These are phyloP conservation scores for Excalfactoria chinensis DNA, from an alignment of 2,113 vertebrate species.

Conservation along the genomic window DNA sequence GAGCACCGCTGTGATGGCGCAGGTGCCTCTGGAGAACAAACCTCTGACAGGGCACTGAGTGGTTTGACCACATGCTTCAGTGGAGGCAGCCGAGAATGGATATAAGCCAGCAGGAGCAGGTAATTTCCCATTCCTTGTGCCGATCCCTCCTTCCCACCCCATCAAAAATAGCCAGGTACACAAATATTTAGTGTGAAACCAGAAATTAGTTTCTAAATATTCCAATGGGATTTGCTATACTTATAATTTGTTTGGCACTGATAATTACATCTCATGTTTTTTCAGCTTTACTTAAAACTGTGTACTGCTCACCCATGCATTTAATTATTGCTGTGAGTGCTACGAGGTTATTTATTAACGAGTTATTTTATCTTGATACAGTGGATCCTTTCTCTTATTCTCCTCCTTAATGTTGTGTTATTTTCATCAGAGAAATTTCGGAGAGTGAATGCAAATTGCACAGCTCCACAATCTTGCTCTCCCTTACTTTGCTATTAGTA, in stretches of 20 bases:
- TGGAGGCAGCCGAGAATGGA: slow-evolving; percentile 13
- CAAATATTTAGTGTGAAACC: slow-evolving; percentile 78
- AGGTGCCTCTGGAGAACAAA: slow-evolving; percentile 33
- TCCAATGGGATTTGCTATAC: slow-evolving; percentile 75
- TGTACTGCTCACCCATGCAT: slow-evolving; percentile 78
- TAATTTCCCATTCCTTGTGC: slow-evolving; percentile 39
- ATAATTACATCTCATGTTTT: slow-evolving; percentile 82
- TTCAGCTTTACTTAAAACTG: slow-evolving; percentile 81
- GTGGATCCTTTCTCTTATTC: slow-evolving; percentile 78
- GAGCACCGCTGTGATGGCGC: slow-evolving; percentile 27
- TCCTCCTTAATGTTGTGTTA: slow-evolving; percentile 82
- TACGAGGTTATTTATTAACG: slow-evolving; percentile 86
- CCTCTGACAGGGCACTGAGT: slow-evolving; percentile 31
- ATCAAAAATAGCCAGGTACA: slow-evolving; percentile 70
- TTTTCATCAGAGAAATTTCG: slow-evolving; percentile 85
- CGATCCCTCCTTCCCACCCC: neutral
- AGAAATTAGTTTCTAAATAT: slow-evolving; percentile 82
- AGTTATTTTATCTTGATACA: slow-evolving; percentile 83
- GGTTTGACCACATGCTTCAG: slow-evolving; percentile 21
- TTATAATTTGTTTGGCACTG: slow-evolving; percentile 84
- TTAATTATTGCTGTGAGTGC: slow-evolving; percentile 83
- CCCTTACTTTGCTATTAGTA: slow-evolving; percentile 77
- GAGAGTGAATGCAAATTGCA: slow-evolving; percentile 80
- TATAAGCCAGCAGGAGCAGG: slow-evolving; percentile 13
- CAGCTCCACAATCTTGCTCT: slow-evolving; percentile 72